These are phyloP conservation scores for Acinonyx jubatus DNA, from an alignment of 2,113 vertebrate genomes.

Conservation along the genomic window DNA sequence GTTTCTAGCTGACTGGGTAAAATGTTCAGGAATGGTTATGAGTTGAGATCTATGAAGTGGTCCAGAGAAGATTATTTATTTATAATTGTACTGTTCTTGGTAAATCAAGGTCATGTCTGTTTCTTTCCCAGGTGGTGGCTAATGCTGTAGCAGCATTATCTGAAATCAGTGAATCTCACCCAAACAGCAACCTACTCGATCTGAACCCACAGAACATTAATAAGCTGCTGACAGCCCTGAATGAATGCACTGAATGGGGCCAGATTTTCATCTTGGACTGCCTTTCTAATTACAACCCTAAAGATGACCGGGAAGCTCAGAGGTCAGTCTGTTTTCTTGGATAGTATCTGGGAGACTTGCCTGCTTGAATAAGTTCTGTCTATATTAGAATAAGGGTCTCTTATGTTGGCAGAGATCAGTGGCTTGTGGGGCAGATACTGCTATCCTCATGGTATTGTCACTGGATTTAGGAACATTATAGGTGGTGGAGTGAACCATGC, in stretches of 20 bases:
- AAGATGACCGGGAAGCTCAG: constrained; percentile 98
- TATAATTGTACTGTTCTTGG: not conserved
- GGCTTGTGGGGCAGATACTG: not conserved
- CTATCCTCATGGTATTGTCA: not conserved
- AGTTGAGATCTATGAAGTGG: not conserved
- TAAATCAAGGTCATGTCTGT: not conserved
- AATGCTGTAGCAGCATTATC: constrained; percentile 98
- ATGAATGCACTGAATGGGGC: constrained; percentile 99
- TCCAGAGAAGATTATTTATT: not conserved
- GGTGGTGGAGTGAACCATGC: not conserved
- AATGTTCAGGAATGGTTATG: not conserved
- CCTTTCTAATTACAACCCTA: constrained; percentile 98
- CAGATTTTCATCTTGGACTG: constrained; percentile 99
- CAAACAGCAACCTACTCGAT: constrained; percentile 99
- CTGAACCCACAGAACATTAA: constrained; percentile 99
- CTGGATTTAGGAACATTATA: constrained; percentile 45
- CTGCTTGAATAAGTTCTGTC: not conserved
- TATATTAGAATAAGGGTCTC: not conserved
- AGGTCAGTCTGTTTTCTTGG: constrained; percentile 86
- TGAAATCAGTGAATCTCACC: constrained; percentile 98
- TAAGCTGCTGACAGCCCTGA: constrained; percentile 97
- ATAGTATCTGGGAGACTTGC: not conserved
- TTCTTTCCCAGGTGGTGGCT: constrained; percentile 92
- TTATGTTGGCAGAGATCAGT: constrained; percentile 25
- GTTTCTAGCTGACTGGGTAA: not conserved